Evolutionary conservation across 2,113 vertebrate genomes (phyloP), one percentile per base, ranked within the genome.

Genomic region (Alligator sinensis): DNA sequence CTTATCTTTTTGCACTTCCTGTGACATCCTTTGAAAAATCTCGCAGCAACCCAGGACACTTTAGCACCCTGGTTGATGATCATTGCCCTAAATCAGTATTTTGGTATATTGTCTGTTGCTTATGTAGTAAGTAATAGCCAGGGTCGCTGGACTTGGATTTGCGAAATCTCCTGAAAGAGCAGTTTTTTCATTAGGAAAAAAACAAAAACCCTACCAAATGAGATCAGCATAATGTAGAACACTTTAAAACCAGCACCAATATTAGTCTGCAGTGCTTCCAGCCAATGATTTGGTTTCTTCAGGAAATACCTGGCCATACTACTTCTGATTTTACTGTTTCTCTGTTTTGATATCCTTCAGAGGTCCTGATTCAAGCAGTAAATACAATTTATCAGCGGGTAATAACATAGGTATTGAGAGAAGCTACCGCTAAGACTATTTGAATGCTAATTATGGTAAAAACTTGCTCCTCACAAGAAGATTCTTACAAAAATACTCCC

Each of bases 1-100:
- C 47, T 47, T 47, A 47, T 47, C 83, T 97, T 97, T 89, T 97
- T 96, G 95, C 89, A 95, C 92, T 89, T 95, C 91, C 72, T 84
- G 76, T 93, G 89, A 89, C 78, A 66, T 94, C 92, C 47, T 47
- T 47, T 47, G 47, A 47, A 47, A 47, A 47, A 47, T 47, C 47
- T 47, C 9, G 47, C 38, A 38, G 38, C 38, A 38, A 4, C 38
- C 89, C 88, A 86, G 59, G 94, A 94, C 87, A 95, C 77, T 94
- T 64, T 0, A 24, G 94, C 59, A 70, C 77, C 91, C 88, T 95
- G 87, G 88, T 82, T 96, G 83, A 93, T 89, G 83, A 92, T 75
- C 10, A 5, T 94, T 62, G 88, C 85, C 93, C 90, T 9, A 91
- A 54, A 66, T 55, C 59, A 15, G 14, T 74, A 80, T 63, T 72